Base-by-base conservation (phyloP, 2,888 invertebrate genomes). In the Tachina fera region DNA sequence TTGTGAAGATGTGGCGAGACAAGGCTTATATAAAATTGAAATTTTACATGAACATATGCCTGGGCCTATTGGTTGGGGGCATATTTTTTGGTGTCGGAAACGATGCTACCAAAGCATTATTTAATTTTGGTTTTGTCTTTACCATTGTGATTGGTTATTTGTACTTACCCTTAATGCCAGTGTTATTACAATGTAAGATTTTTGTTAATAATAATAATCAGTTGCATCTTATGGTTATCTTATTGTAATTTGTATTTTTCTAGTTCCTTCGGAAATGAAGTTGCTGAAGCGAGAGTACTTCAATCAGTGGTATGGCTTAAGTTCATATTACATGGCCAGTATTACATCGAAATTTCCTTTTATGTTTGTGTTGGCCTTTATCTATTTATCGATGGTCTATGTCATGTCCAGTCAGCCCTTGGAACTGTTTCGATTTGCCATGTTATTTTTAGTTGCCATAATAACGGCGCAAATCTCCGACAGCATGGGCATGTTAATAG, bases 111-210 rank as follows among this genome's bases (percentile, higher is more conserved):
- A 97, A 96, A 91, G 96, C 96, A 0, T 93, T 97, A 41, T 97
- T 96, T 91, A 97, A 97, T 92, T 97, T 97, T 90, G 97, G 97
- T 11, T 97, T 96, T 91, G 96, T 96, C 89, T 97, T 96, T 90
- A 95, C 96, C 1, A 96, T 96, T 84, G 94, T 96, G 19, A 97
- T 97, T 85, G 95, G 95, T 43, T 96, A 97, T 92, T 94, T 97
- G 89, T 97, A 97, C 90, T 94, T 97, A 72, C 96, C 97, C 0
- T 95, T 97, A 95, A 95, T 97, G 94, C 97, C 97, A 3, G 95
- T 96, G 60, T 92, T 97, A 70, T 92, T 97, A 87, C 95, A 96
- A 88, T 97, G 97, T 97, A 93, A 95, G 96, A 94, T 8, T 13
- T 63, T 41, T 9, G 2, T 1, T 13, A 49, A 51, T 67, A 5